Percentiles rank a stretch among this genome's conserved stretches.
These are phyloP conservation scores for Atherinosoma microstoma DNA, from an alignment of 2,797 vertebrate species.

Conservation along the genomic window DNA sequence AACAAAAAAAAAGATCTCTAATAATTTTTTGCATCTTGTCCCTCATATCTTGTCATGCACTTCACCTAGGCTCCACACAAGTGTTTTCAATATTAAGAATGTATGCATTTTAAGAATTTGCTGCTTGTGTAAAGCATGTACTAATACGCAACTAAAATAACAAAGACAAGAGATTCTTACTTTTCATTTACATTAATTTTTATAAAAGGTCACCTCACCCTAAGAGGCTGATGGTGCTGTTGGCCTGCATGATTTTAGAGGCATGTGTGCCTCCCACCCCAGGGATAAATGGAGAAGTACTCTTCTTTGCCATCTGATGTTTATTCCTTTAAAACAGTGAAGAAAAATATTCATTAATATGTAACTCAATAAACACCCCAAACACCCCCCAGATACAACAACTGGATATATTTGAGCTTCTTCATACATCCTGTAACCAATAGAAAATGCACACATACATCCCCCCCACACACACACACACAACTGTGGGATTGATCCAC, in stretches of 20 bases:
- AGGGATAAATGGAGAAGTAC: slow-evolving; percentile 89
- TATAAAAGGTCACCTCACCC: slow-evolving; percentile 48
- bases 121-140: not conserved
- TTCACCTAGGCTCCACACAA: not conserved
- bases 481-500: too few species aligned
- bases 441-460: not conserved
- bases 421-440: not conserved
- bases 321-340: slow-evolving; percentile 74
- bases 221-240: slow-evolving; percentile 47
- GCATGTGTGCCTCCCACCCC: slow-evolving; percentile 77
- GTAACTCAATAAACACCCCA: not conserved
- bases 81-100: not conserved
- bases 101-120: not conserved
- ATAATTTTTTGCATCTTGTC: not conserved
- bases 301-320: slow-evolving; percentile 97
- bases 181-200: not conserved
- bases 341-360: not conserved
- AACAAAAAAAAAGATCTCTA: not conserved
- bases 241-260: slow-evolving; percentile 71
- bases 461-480: too few species aligned
- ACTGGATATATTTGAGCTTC: not conserved
- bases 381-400: not conserved
- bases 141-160: not conserved
- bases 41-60: not conserved
- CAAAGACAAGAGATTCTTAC: not conserved